Conservation (phyloP, 2,888 invertebrate genomes). For the Caenorhabditis uteleia region DNA sequence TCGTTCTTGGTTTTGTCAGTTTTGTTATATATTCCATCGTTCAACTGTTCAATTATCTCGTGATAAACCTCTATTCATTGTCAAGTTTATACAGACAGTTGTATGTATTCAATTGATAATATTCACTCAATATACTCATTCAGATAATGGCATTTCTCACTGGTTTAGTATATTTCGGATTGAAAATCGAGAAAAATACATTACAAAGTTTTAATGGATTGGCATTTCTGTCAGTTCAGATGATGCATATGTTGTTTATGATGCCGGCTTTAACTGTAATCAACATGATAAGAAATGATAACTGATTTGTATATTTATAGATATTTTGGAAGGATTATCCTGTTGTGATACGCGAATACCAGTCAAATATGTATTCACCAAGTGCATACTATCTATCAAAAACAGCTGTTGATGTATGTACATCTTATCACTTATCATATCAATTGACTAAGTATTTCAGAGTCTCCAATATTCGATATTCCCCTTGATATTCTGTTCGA, state of each 20-base stretch:
- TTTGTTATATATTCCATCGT: not conserved
- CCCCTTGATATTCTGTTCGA: slow-evolving; percentile 82
- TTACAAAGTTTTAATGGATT: slow-evolving; percentile 92
- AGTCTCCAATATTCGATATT: slow-evolving; percentile 83
- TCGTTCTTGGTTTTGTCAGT: not conserved
- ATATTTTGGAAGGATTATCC: slow-evolving; percentile 87
- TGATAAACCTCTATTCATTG: slow-evolving; percentile 2
- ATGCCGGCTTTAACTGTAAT: slow-evolving; percentile 90
- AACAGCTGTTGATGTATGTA: slow-evolving; percentile 78
- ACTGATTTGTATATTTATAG: slow-evolving; percentile 73
- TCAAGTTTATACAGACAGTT: slow-evolving; percentile 27
- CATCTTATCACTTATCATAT: not conserved
- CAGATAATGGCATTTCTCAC: slow-evolving; percentile 85
- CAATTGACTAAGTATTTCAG: slow-evolving; percentile 70
- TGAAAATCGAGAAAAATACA: slow-evolving; percentile 82
- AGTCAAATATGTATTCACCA: slow-evolving; percentile 86
- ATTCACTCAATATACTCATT: too few relatives aligned
- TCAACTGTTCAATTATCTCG: not conserved
- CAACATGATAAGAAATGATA: too few relatives aligned
- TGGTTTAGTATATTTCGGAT: slow-evolving; percentile 85
- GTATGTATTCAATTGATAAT: too few relatives aligned
- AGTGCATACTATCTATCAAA: slow-evolving; percentile 86
- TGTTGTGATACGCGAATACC: slow-evolving; percentile 86
- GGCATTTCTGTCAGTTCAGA: slow-evolving; percentile 86
- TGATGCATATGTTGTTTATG: slow-evolving; percentile 90